Conservation (phyloP, 2,113 vertebrate species). For the Archocentrus centrarchus region DNA sequence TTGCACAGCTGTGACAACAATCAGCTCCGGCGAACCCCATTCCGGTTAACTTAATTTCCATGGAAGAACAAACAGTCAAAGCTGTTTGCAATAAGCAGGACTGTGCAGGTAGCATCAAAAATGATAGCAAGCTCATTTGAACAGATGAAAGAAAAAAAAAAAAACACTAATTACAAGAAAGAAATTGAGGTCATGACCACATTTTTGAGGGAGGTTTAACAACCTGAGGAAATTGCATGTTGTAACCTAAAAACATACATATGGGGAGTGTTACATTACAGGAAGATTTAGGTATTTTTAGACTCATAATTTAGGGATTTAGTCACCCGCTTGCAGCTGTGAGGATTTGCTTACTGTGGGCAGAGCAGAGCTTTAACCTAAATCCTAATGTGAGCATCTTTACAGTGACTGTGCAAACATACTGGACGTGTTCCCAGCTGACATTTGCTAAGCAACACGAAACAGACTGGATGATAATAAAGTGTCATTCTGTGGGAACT, state of each 20-base stretch:
- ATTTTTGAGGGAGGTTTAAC: neutral
- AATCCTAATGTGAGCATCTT: neutral
- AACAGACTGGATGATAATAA: neutral
- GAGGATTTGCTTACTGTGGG: neutral
- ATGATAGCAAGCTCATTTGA: neutral
- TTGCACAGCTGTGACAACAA: slow-evolving; percentile 10
- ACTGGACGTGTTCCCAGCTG: neutral
- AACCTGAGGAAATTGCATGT: neutral
- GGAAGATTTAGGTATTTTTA: neutral
- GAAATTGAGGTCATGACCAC: neutral
- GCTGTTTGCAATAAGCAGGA: slow-evolving; percentile 2
- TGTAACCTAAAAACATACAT: neutral
- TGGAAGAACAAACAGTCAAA: neutral
- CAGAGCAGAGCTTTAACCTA: neutral
- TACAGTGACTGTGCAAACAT: neutral
- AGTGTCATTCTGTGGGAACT: neutral
- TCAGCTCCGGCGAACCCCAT: neutral
- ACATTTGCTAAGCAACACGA: neutral
- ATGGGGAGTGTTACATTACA: neutral
- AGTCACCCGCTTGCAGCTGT: neutral
- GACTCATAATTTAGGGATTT: slow-evolving; percentile 11
- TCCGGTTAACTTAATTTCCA: slow-evolving; percentile 1
- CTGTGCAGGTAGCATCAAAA: neutral
- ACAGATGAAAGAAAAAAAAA: neutral
- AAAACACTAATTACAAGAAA: neutral